phyloP scores from a whole-genome alignment of 1,140 invertebrate species.

The Drosophila sulfurigaster region DNA sequence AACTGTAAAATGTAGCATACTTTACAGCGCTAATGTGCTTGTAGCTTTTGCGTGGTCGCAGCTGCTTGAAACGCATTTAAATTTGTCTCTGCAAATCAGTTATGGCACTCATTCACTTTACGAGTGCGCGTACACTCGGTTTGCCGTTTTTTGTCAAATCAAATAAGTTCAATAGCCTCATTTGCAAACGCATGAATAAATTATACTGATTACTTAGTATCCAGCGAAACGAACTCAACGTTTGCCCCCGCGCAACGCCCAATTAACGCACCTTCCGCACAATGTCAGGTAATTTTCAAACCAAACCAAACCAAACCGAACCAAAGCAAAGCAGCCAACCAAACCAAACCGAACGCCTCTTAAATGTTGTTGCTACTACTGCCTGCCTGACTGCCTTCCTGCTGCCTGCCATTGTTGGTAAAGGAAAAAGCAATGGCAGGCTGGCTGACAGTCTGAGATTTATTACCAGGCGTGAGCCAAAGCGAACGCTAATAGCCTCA shows the following conservation, averaged over 20 bases:
- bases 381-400: not conserved
- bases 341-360: slow-evolving; percentile 36
- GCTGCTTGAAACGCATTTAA: slow-evolving; percentile 1
- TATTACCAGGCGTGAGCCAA: slow-evolving; percentile 65
- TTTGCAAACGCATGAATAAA: slow-evolving; percentile 49
- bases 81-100: not conserved
- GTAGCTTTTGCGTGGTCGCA: slow-evolving; percentile 6
- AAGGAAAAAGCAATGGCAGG: slow-evolving; percentile 37
- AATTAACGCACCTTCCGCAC: slow-evolving; percentile 49
- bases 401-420: slow-evolving; percentile 19
- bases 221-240: not conserved
- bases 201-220: slow-evolving; percentile 47
- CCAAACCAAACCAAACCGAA: slow-evolving; percentile 15
- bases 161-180: slow-evolving; percentile 49
- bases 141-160: slow-evolving; percentile 23
- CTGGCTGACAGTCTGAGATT: slow-evolving; percentile 73
- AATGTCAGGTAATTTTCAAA: slow-evolving; percentile 60
- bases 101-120: not conserved
- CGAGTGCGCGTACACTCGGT: not conserved
- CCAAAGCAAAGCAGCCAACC: not conserved
- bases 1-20: slow-evolving; percentile 22
- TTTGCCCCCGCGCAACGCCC: slow-evolving; percentile 25
- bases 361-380: slow-evolving; percentile 41
- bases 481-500: slow-evolving; percentile 60
- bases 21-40: slow-evolving; percentile 5